These are phyloP conservation scores for Dallia pectoralis DNA, from an alignment of 2,797 vertebrate genomes.

Conservation along the genomic window DNA sequence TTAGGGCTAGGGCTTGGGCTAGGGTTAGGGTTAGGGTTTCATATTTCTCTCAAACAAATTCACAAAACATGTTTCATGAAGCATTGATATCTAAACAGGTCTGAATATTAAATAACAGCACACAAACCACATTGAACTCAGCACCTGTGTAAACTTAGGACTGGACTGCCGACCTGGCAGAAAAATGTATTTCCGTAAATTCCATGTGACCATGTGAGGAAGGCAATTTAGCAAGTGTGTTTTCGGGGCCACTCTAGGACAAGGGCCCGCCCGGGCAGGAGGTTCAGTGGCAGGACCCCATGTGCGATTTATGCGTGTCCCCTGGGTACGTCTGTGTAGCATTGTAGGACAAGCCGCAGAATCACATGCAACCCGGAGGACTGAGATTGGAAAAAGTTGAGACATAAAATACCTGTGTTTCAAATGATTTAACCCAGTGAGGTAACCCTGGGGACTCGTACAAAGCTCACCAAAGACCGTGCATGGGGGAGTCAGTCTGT, in stretches of 20 bases:
- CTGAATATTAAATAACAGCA: constrained; percentile 57
- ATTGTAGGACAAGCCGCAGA: constrained; percentile 9
- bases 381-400: constrained; percentile 1
- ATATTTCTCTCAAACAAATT: constrained; percentile 24
- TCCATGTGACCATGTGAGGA: constrained; percentile 25
- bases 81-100: constrained; percentile 46
- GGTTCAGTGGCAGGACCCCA: constrained; percentile 52
- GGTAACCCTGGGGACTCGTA: constrained; percentile 23
- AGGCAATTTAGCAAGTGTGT: constrained; percentile 20
- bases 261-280: constrained; percentile 32
- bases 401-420: not conserved
- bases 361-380: constrained; percentile 37
- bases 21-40: too few relatives aligned
- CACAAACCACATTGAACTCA: constrained; percentile 45
- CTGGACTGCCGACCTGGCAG: constrained; percentile 36
- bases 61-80: constrained; percentile 37
- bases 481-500: constrained; percentile 35
- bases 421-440: not conserved
- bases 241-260: constrained; percentile 32
- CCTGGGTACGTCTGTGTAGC: constrained; percentile 22
- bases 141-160: constrained; percentile 66
- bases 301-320: constrained; percentile 53
- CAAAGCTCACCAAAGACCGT: constrained; percentile 46
- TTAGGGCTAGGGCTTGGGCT: too few relatives aligned
- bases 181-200: constrained; percentile 22